These are phyloP conservation scores for Bombycilla garrulus DNA, from an alignment of 2,113 vertebrate genomes.

Conservation along the genomic window DNA sequence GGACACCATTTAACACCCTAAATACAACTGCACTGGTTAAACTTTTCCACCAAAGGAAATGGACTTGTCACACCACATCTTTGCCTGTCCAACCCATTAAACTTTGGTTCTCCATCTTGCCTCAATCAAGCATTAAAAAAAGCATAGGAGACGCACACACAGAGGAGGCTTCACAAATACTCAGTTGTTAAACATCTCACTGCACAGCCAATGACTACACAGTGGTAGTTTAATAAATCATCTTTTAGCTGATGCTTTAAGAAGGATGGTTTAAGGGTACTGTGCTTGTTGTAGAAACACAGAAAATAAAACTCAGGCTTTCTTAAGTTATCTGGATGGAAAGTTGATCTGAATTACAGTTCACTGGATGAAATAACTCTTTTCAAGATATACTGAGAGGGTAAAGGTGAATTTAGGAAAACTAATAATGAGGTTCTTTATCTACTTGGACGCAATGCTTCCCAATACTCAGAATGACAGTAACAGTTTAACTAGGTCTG, in stretches of 20 bases:
- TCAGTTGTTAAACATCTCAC: neutral
- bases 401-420: neutral
- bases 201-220: neutral
- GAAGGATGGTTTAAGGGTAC: neutral
- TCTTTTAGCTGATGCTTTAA: neutral
- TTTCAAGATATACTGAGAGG: neutral
- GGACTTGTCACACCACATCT: neutral
- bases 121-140: neutral
- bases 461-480: neutral
- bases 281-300: neutral
- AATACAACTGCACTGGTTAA: neutral
- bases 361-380: neutral
- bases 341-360: neutral
- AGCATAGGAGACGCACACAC: neutral
- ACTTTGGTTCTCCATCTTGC: neutral
- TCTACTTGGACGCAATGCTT: neutral
- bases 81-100: neutral
- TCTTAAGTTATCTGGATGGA: neutral
- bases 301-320: neutral
- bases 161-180: neutral
- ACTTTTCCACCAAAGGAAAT: neutral
- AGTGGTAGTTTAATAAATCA: neutral
- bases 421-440: neutral
- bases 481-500: neutral
- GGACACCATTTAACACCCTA: neutral